Conservation (phyloP, 2,888 invertebrate species). For the Coelopa pilipes region DNA sequence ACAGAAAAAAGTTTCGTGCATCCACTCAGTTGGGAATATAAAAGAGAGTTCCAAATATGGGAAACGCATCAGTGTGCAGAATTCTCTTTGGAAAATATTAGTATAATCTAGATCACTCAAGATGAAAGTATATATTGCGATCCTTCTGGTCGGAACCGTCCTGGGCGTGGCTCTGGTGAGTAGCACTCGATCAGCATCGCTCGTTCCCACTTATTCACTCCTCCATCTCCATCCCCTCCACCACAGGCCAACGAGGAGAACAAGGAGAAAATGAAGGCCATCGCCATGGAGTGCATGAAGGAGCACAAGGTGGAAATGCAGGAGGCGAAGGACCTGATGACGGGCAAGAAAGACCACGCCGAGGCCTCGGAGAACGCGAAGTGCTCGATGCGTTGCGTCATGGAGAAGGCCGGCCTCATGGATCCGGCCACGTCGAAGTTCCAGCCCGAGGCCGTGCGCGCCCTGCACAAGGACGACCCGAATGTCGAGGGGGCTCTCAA, state of each 20-base stretch:
- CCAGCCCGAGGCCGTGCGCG: conserved; percentile 39
- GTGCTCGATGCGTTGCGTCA: conserved; percentile 56
- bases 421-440: conserved; percentile 43
- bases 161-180: background rate
- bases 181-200: background rate
- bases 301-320: conserved; percentile 47
- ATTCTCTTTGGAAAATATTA: too few species aligned
- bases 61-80: too few species aligned
- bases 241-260: background rate
- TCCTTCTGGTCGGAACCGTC: background rate
- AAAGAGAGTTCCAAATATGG: too few species aligned
- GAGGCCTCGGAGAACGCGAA: conserved; percentile 53
- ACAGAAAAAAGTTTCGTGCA: too few species aligned
- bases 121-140: background rate
- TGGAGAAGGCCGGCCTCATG: conserved; percentile 59
- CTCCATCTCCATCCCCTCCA: background rate
- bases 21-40: too few species aligned
- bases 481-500: conserved; percentile 50
- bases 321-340: conserved; percentile 48
- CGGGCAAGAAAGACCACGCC: conserved; percentile 45
- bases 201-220: background rate
- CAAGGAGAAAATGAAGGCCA: background rate
- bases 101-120: background rate
- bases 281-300: conserved; percentile 48
- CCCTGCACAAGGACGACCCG: conserved; percentile 45